phyloP scores from a whole-genome alignment of 2,113 vertebrate species.

The Gnathochromis pfefferi region DNA sequence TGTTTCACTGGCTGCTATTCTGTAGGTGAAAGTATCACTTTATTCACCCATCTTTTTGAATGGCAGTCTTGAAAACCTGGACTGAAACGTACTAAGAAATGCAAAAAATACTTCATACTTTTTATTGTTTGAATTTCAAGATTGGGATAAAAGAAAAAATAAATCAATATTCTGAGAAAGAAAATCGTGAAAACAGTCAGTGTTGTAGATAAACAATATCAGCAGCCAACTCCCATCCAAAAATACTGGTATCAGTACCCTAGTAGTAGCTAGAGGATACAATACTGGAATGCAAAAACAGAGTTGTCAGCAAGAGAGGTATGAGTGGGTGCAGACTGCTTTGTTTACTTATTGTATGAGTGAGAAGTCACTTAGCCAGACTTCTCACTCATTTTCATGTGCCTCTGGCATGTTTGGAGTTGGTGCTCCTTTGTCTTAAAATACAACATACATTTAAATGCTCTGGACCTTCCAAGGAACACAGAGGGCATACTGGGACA shows the following conservation, averaged over 20 bases:
- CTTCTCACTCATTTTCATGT: conserved; percentile 31
- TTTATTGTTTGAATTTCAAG: not conserved
- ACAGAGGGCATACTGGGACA: conserved; percentile 15
- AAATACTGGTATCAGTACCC: not conserved
- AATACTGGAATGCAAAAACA: not conserved
- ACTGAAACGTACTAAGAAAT: not conserved
- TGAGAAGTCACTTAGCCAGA: conserved; percentile 5
- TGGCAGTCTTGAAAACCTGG: not conserved
- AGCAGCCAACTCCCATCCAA: not conserved
- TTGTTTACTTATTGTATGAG: conserved; percentile 42
- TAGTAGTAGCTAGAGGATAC: not conserved
- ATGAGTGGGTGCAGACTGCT: conserved; percentile 6
- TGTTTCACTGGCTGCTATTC: not conserved
- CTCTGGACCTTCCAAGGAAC: not conserved
- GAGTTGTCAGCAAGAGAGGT: not conserved
- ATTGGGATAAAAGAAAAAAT: not conserved
- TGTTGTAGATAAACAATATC: not conserved
- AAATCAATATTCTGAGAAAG: not conserved
- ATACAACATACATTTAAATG: not conserved
- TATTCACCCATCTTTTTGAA: not conserved
- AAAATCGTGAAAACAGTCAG: not conserved
- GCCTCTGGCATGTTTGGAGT: not conserved
- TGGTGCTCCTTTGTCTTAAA: not conserved
- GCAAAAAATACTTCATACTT: not conserved
- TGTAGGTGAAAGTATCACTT: not conserved